These are phyloP conservation scores for Drosophila elegans DNA, from an alignment of 1,140 invertebrate genomes.

Conservation along the genomic window DNA sequence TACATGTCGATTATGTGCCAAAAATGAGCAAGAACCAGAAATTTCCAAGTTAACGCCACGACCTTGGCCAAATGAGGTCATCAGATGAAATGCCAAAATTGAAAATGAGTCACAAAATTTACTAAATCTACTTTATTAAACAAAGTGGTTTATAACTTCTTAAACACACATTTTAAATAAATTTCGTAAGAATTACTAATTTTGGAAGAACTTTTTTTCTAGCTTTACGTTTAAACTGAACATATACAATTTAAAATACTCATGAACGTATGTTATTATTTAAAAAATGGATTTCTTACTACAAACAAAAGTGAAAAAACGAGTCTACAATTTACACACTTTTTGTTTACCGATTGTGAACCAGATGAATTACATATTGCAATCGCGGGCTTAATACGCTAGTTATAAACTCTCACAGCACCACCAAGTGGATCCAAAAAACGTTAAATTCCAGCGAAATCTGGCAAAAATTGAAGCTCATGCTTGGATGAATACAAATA, in stretches of 20 bases:
- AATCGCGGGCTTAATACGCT: slow-evolving; percentile 61
- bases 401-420: slow-evolving; percentile 42
- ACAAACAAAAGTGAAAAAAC: not conserved
- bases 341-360: slow-evolving; percentile 19
- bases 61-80: slow-evolving; percentile 62
- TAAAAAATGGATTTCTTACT: not conserved
- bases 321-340: not conserved
- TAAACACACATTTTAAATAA: too few species aligned
- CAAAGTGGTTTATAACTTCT: too few species aligned
- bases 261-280: not conserved
- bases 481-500: slow-evolving; percentile 23
- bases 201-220: too few species aligned
- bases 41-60: slow-evolving; percentile 2
- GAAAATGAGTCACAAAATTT: slow-evolving; percentile 8
- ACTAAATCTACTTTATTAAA: not conserved
- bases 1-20: slow-evolving; percentile 78
- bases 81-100: slow-evolving; percentile 22
- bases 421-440: slow-evolving; percentile 29
- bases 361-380: slow-evolving; percentile 38
- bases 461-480: slow-evolving; percentile 48
- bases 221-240: not conserved
- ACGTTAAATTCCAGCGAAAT: slow-evolving; percentile 6
- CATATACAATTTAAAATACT: not conserved
- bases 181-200: too few species aligned
- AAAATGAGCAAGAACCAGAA: slow-evolving; percentile 48